Base-by-base conservation (phyloP, 2,888 invertebrate species). In the Physocephala rufipes region DNA sequence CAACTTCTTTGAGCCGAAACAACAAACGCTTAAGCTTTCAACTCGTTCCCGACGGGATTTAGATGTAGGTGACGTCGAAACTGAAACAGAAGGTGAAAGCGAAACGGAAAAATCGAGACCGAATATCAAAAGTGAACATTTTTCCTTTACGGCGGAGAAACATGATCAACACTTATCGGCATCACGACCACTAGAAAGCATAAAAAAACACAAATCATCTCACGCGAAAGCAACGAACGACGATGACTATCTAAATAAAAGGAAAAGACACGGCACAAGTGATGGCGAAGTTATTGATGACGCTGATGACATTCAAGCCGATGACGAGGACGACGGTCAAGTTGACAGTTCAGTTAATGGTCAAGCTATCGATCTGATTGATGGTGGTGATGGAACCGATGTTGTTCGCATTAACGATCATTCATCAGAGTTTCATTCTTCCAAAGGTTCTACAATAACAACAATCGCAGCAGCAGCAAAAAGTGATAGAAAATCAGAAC, bases 1-100 rank as follows among this genome's bases (percentile, higher is more conserved):
- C n/a, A n/a, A n/a, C n/a, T n/a, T 36, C 36, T 36, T 36, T 36
- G 36, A 36, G 36, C 36, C 36, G 5, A 4, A 36, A 9, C 49
- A 26, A 43, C 45, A 55, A 69, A 21, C 26, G 24, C 21, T 15
- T 19, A 67, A 67, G 58, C 58, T 58, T 7, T 24, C 58, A 0
- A 24, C n/a, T 19, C 66, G 67, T 47, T 43, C 43, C 16, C 55
- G 67, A 43, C 67, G 67, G 7, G 53, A 63, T 16, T 26, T 63
- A 45, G 63, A 47, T n/a, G 16, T 28, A 16, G 47, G 26, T 15
- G 26, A 49, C 5, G 24, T 28, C 15, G 59, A 24, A 26, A 7
- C 2, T 7, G 59, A 15, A 13, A 2, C 19, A 36, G 63, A 63
- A 47, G 47, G 19, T 26, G 21, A 58, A 58, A n/a, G 58, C 36